Evolutionary conservation across 2,113 vertebrate genomes (phyloP).

Genomic region (Poicephalus meyeri): DNA sequence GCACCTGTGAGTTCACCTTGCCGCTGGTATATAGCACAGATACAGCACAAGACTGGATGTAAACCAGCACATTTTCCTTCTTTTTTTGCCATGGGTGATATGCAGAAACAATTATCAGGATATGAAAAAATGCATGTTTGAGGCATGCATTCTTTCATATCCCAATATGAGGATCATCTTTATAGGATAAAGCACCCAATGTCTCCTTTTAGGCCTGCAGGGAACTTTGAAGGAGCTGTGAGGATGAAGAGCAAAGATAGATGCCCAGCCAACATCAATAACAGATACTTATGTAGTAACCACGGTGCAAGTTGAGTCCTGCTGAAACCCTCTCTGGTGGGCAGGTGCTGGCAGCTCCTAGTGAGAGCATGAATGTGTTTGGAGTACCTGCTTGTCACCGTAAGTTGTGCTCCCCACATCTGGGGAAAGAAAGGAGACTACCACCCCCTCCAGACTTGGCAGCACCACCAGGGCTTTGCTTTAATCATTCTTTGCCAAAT

Average conservation of each 20-base stretch:
- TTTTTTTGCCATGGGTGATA: background rate
- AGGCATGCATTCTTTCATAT: background rate
- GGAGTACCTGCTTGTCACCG: background rate
- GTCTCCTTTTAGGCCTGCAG: background rate
- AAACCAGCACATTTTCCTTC: background rate
- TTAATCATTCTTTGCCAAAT: background rate
- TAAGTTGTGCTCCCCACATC: background rate
- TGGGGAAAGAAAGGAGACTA: background rate
- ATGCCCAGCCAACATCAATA: background rate
- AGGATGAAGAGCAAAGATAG: rapidly evolving
- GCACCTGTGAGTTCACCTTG: rapidly evolving
- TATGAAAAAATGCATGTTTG: background rate
- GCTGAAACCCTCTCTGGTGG: background rate
- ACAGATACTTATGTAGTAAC: background rate
- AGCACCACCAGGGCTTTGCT: background rate
- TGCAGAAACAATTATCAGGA: background rate
- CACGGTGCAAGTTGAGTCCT: background rate
- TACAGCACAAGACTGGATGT: background rate
- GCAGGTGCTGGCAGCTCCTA: background rate
- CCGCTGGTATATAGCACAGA: background rate
- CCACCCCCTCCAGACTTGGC: background rate
- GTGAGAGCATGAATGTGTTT: background rate
- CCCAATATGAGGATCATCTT: background rate
- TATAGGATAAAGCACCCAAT: background rate
- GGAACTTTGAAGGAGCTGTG: background rate